Conservation (phyloP, 2,888 invertebrate genomes). For the Notodonta dromedarius region DNA sequence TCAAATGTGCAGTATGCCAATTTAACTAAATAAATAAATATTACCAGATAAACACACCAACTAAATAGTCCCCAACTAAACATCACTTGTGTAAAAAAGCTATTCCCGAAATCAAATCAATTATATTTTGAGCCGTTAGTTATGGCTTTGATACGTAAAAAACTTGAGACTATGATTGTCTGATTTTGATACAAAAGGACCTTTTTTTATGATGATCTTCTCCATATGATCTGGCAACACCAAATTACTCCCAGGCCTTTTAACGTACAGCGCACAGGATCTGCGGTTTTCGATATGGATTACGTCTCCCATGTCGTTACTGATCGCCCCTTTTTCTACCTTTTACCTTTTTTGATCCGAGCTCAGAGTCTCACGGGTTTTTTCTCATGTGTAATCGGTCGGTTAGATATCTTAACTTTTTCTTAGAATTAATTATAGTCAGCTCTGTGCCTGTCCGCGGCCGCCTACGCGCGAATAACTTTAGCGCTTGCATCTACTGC, state of each 20-base stretch:
- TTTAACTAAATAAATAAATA: no score
- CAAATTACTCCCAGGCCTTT: constrained; percentile 32
- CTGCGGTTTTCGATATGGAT: constrained; percentile 70
- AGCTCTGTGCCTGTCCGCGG: not conserved
- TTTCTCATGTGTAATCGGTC: constrained; percentile 30
- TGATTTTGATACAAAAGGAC: no score
- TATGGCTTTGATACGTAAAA: no score
- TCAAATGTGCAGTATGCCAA: no score
- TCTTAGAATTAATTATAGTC: constrained; percentile 19
- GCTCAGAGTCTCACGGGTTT: constrained; percentile 43
- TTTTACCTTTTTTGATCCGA: constrained; percentile 28
- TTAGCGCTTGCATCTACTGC: constrained; percentile 4
- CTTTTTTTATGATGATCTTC: no score
- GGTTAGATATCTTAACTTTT: constrained; percentile 18
- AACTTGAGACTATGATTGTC: no score
- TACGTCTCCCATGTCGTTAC: constrained; percentile 66
- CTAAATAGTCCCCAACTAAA: no score
- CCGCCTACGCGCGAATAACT: constrained; percentile 6
- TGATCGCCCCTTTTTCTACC: constrained; percentile 27
- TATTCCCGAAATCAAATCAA: no score
- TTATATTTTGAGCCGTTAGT: no score
- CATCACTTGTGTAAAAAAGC: no score
- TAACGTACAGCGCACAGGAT: constrained; percentile 48
- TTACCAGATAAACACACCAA: no score
- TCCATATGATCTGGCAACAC: constrained; percentile 27